Conservation (phyloP, 2,797 vertebrate species). For the Clarias laeviceps region DNA sequence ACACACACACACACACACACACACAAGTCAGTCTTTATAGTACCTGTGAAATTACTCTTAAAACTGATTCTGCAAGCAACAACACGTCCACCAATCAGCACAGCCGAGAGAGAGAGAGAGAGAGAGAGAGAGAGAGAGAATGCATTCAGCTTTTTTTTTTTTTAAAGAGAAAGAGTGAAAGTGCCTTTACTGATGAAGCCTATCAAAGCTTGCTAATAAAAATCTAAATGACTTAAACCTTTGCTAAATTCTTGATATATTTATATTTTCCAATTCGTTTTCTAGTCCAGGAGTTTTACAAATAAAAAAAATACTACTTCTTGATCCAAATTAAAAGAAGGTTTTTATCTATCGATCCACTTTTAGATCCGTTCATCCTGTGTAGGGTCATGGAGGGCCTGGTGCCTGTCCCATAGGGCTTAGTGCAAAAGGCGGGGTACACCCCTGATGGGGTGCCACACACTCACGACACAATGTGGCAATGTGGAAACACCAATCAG, state of each 20-base stretch:
- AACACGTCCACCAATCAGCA: constrained; percentile 46
- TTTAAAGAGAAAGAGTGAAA: constrained; percentile 3
- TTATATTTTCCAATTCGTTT: not conserved
- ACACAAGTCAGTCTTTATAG: constrained; percentile 40
- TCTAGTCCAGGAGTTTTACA: not conserved
- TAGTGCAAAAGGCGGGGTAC: no score
- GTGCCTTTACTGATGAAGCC: not conserved
- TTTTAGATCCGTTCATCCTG: no score
- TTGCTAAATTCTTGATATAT: not conserved
- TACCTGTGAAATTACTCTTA: constrained; percentile 49
- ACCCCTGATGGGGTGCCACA: no score
- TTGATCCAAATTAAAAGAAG: no score
- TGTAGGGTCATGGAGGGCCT: no score
- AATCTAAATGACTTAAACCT: not conserved
- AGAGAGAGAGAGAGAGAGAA: not conserved
- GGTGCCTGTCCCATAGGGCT: no score
- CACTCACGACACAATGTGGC: no score
- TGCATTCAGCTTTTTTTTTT: no score
- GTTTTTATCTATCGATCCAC: no score
- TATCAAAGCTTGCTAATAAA: not conserved
- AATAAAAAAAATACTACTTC: no score
- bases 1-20: constrained; percentile 24
- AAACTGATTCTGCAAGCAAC: constrained; percentile 59
- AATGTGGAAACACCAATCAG: no score
- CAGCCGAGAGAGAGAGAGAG: constrained; percentile 7